Conservation (phyloP, 35 echinoderm and acorn worm genomes). For the Ophiothrix spiculata region DNA sequence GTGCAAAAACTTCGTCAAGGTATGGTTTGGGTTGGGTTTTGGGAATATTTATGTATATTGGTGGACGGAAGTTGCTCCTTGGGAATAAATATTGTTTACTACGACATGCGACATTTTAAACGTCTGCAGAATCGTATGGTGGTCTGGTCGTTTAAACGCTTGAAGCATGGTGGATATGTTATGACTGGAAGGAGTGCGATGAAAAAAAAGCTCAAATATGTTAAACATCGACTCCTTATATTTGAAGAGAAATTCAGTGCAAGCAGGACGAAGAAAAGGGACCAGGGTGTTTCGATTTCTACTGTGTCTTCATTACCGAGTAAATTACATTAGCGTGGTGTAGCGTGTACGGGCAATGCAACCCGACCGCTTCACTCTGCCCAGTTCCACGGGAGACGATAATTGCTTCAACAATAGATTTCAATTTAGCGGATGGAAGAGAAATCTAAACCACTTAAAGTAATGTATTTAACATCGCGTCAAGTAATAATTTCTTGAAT, state of each 20-base stretch:
- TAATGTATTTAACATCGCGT: slow-evolving; percentile 82
- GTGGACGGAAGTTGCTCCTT: too few species aligned
- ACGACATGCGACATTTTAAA: too few species aligned
- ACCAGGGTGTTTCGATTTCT: slow-evolving; percentile 48
- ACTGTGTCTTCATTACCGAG: slow-evolving; percentile 44
- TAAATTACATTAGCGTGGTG: slow-evolving; percentile 63
- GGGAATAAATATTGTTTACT: too few species aligned
- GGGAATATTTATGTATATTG: too few species aligned
- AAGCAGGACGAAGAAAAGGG: slow-evolving; percentile 7
- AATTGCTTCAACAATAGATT: slow-evolving; percentile 72
- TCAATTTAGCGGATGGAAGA: slow-evolving; percentile 67
- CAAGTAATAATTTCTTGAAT: slow-evolving; percentile 74
- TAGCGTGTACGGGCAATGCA: slow-evolving; percentile 35
- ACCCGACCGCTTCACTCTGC: slow-evolving; percentile 45
- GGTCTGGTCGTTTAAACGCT: slow-evolving; percentile 68
- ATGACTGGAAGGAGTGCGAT: background rate
- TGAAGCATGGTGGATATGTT: slow-evolving; percentile 35
- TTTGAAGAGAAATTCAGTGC: background rate
- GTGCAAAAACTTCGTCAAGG: too few species aligned
- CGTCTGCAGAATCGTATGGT: too few species aligned
- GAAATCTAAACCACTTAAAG: slow-evolving; percentile 86
- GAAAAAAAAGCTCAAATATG: background rate
- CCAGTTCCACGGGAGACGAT: slow-evolving; percentile 30
- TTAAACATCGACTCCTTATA: background rate
- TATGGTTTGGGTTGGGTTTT: too few species aligned